phyloP scores from a whole-genome alignment of 2,113 vertebrate genomes.

The Daubentonia madagascariensis region DNA sequence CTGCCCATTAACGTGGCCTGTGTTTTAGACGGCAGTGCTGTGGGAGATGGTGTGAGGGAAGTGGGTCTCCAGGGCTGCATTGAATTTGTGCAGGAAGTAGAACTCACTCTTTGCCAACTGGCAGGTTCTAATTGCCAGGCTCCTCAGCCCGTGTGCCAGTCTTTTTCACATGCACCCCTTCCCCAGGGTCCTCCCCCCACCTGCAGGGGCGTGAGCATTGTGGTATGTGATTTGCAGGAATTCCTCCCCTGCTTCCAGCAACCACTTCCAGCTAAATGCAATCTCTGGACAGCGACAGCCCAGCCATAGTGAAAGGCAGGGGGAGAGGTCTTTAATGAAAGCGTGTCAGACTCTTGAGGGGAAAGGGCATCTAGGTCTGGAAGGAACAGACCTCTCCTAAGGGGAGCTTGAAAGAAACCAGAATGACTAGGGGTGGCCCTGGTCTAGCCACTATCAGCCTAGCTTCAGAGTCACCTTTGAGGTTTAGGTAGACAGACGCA shows the following conservation, averaged over 20 bases:
- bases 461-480: slow-evolving; percentile 91
- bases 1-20: accelerated
- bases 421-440: neutral
- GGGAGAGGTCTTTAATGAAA: neutral
- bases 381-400: neutral
- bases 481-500: slow-evolving; percentile 82
- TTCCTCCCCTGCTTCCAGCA: neutral
- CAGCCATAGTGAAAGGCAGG: accelerated
- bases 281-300: neutral
- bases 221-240: too few relatives aligned
- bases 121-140: neutral
- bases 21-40: accelerated
- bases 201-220: accelerated
- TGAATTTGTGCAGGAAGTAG: neutral
- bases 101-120: neutral
- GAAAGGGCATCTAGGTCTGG: neutral
- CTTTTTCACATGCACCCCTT: neutral
- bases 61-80: accelerated
- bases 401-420: neutral
- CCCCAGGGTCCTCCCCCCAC: neutral
- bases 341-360: neutral
- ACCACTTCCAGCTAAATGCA: neutral
- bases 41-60: neutral
- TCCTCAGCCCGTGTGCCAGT: neutral
- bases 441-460: slow-evolving; percentile 78